Conservation (phyloP, 1,140 invertebrate genomes). For the Artemia franciscana region DNA sequence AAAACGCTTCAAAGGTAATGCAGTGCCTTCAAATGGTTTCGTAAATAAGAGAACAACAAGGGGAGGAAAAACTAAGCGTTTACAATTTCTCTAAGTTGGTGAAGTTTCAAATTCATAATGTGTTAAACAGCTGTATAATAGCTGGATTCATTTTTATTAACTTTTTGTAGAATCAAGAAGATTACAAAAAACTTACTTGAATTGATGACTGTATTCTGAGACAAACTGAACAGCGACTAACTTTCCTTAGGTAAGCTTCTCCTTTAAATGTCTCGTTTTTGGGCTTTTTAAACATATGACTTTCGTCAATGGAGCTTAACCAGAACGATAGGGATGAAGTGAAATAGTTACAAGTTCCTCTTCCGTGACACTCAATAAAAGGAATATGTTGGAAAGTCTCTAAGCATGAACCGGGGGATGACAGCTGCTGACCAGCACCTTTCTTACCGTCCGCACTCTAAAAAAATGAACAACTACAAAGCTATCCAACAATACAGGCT, state of each 20-base stretch:
- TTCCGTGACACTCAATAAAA: slow-evolving; percentile 12
- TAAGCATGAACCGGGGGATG: slow-evolving; percentile 26
- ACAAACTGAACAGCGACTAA: slow-evolving; percentile 18
- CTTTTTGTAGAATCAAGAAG: no score
- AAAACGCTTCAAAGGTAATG: no score
- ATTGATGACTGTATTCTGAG: no score
- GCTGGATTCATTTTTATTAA: no score
- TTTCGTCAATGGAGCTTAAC: slow-evolving; percentile 23
- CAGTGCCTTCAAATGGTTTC: no score
- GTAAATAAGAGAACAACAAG: no score
- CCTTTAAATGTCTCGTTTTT: slow-evolving; percentile 24
- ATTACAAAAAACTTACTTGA: no score
- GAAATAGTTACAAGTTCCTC: slow-evolving; percentile 25
- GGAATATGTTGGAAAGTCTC: slow-evolving; percentile 21
- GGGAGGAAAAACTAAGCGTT: no score
- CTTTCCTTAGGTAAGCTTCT: slow-evolving; percentile 20
- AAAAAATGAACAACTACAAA: neutral
- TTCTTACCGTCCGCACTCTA: slow-evolving; percentile 28
- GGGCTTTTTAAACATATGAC: slow-evolving; percentile 23
- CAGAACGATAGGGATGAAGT: slow-evolving; percentile 26
- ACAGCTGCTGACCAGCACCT: slow-evolving; percentile 25
- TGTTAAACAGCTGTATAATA: no score
- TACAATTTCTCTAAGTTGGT: no score
- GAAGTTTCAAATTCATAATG: no score
- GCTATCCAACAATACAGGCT: slow-evolving; percentile 1